phyloP scores from a whole-genome alignment of 2,797 vertebrate genomes.

The Natrix natrix region DNA sequence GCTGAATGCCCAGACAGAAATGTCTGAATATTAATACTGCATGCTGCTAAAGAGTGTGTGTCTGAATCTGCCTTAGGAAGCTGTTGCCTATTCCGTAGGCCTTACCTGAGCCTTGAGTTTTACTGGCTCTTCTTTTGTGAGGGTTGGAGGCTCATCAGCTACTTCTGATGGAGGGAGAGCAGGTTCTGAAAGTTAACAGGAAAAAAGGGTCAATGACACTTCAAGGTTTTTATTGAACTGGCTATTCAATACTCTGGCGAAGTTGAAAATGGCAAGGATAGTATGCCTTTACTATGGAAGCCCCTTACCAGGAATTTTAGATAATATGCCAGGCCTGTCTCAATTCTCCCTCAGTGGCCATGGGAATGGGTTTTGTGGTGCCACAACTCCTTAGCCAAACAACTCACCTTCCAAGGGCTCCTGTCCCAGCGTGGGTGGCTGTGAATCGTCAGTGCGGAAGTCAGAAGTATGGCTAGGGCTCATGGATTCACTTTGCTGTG shows the following conservation, averaged over 20 bases:
- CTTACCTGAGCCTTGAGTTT: constrained; percentile 78
- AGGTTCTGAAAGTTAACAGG: constrained; percentile 72
- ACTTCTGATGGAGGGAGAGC: constrained; percentile 84
- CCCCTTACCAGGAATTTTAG: background rate
- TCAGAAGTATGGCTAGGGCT: constrained; percentile 85
- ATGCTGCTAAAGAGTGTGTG: background rate
- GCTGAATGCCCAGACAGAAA: background rate
- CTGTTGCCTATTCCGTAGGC: background rate
- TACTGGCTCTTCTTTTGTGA: constrained; percentile 94
- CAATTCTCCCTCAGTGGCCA: background rate
- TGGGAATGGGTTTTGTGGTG: background rate
- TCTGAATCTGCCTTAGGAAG: background rate
- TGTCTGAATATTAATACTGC: background rate
- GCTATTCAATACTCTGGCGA: background rate
- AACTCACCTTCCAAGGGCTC: constrained; percentile 90
- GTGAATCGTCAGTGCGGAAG: constrained; percentile 90
- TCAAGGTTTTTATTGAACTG: background rate
- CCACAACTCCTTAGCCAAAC: background rate
- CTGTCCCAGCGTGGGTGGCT: constrained; percentile 95
- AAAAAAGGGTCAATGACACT: background rate
- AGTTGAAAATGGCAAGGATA: background rate
- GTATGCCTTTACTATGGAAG: background rate
- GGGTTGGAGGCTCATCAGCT: constrained; percentile 94
- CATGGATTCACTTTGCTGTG: constrained; percentile 90
- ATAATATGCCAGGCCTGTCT: background rate